Evolutionary conservation across 2,888 invertebrate species (phyloP), one percentile per base, ranked within the genome.

Genomic region (Hypomecis punctinalis): DNA sequence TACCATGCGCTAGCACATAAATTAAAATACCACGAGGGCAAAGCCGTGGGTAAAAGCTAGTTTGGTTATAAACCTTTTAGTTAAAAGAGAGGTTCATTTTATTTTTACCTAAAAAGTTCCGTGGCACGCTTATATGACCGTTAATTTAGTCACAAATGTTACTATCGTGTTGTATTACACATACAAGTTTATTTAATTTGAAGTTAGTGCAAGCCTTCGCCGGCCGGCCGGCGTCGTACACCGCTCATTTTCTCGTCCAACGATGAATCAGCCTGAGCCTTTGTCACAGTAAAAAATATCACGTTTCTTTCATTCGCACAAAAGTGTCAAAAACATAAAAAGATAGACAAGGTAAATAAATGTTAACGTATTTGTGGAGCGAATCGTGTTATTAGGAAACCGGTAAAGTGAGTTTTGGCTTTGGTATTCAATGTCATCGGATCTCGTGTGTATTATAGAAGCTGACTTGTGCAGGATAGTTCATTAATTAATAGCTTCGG

Each of bases 331-430:
- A 11, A 51, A 49, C 46, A 56, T 45, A 35, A 46, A 53, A 56
- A 43, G 36, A 46, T 23, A 55, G 60, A 55, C 55, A 64, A 51
- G 46, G 45, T 60, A 60, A 45, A 43, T 11, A 40, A 58, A 63
- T 47, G 57, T 42, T 11, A 53, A 46, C 59, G 45, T 33, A 54
- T 64, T 52, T 65, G 59, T 54, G 8, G 48, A 55, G 33, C 48
- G 36, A 61, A 65, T 57, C 39, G 54, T 60, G 61, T 42, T 64
- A 60, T 64, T 67, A 67, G 63, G 63, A 68, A 72, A 72, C 71
- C 68, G 70, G 71, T 70, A 58, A 23, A 11, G 71, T 60, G 68
- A 66, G 68, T 69, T 60, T 52, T 61, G 8, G 45, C 42, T 61
- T 52, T 63, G 10, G 52, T 39, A 52, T 63, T 61, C 61, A 67